Conservation (phyloP, 2,888 invertebrate species). For the Phania funesta region DNA sequence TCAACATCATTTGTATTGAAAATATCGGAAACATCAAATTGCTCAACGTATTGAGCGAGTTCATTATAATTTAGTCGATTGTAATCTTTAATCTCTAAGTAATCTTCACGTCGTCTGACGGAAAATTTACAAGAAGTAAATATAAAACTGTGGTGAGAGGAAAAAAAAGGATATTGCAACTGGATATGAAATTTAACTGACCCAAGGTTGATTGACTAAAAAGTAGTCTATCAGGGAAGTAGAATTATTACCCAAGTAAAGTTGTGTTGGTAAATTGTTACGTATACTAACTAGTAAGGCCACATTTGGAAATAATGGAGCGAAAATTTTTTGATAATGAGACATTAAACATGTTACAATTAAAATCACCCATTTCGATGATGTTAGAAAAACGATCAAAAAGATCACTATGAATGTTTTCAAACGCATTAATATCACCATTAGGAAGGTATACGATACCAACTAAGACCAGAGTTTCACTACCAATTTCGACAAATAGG, state of each 20-base stretch:
- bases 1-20: too few relatives aligned
- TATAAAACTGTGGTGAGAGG: not conserved
- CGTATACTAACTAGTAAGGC: not conserved
- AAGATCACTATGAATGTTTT: not conserved
- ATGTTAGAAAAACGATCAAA: not conserved
- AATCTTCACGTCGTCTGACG: not conserved
- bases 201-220: not conserved
- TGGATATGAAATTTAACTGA: not conserved
- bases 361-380: not conserved
- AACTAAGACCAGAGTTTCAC: not conserved
- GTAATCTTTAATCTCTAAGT: not conserved
- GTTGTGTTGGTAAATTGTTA: not conserved
- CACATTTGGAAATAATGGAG: not conserved
- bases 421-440: not conserved
- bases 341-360: not conserved
- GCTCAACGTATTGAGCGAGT: not conserved
- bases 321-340: not conserved
- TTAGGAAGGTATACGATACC: not conserved
- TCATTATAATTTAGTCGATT: not conserved
- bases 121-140: not conserved
- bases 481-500: conserved; percentile 4
- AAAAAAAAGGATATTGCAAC: not conserved
- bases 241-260: not conserved
- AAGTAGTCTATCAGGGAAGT: not conserved
- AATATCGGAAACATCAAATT: not conserved